phyloP scores from a whole-genome alignment of 35 echinoderm and acorn worm genomes.

The Eucidaris tribuloides region DNA sequence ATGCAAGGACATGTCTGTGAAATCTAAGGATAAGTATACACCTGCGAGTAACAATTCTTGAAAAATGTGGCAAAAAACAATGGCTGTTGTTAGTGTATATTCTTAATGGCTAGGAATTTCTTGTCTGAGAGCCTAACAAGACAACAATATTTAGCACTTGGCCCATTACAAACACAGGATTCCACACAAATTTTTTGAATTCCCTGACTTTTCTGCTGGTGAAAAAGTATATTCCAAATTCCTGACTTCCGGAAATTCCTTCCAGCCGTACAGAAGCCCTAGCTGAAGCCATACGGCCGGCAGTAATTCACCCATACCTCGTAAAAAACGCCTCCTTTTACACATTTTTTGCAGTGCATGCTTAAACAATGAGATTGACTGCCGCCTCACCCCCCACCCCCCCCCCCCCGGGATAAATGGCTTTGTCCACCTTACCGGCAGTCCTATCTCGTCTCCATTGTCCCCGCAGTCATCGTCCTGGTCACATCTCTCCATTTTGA shows the following conservation, averaged over 20 bases:
- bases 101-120: too few species aligned
- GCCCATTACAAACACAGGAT: too few species aligned
- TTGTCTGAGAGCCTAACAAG: too few species aligned
- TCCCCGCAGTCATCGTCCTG: slow-evolving; percentile 77
- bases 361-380: background rate
- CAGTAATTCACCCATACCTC: background rate
- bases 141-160: too few species aligned
- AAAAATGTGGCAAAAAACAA: too few species aligned
- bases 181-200: too few species aligned
- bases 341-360: background rate
- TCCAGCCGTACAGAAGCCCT: background rate
- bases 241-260: background rate
- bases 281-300: background rate
- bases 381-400: too few species aligned
- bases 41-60: too few species aligned
- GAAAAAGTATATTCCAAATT: background rate
- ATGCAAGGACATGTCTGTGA: too few species aligned
- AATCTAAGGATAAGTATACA: too few species aligned
- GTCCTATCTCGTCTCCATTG: slow-evolving; percentile 63
- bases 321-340: background rate
- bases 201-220: too few species aligned
- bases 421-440: slow-evolving; percentile 53
- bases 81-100: too few species aligned
- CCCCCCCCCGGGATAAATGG: background rate
- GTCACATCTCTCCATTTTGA: slow-evolving; percentile 79